These are phyloP conservation scores for Apteryx owenii DNA, from an alignment of 2,113 vertebrate genomes.

Conservation along the genomic window DNA sequence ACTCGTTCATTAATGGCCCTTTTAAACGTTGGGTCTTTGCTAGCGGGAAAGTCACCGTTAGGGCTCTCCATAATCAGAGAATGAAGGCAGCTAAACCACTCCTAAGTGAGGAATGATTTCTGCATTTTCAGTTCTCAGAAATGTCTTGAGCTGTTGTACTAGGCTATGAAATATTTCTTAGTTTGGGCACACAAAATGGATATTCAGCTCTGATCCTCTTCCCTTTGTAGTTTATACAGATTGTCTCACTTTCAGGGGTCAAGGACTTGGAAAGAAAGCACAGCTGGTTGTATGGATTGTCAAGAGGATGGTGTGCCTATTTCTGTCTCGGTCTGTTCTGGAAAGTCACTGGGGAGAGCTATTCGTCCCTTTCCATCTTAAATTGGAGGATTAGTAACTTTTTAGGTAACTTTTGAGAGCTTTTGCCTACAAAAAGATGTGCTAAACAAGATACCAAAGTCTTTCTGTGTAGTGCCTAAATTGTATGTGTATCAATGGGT, in stretches of 20 bases:
- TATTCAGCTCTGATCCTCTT: neutral
- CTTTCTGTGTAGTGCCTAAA: neutral
- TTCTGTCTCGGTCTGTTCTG: neutral
- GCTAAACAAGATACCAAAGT: neutral
- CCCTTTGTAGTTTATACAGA: neutral
- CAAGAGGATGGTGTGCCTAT: neutral
- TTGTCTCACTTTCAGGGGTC: neutral
- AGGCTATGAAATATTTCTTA: neutral
- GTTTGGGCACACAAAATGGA: neutral
- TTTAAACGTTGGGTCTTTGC: neutral
- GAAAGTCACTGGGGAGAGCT: neutral
- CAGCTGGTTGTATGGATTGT: neutral
- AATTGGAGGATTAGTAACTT: neutral
- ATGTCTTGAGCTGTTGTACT: accelerated
- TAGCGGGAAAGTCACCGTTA: neutral
- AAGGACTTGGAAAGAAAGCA: neutral
- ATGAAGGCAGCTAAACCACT: neutral
- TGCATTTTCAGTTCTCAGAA: neutral
- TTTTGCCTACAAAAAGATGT: neutral
- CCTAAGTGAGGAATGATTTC: neutral
- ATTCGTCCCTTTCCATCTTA: neutral
- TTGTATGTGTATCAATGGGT: neutral
- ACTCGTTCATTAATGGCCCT: neutral
- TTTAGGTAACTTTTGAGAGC: neutral
- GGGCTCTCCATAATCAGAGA: neutral